Percentiles rank a stretch among this genome's conserved stretches.
Conservation (phyloP, 2,113 vertebrate species). For the Hylia prasina region DNA sequence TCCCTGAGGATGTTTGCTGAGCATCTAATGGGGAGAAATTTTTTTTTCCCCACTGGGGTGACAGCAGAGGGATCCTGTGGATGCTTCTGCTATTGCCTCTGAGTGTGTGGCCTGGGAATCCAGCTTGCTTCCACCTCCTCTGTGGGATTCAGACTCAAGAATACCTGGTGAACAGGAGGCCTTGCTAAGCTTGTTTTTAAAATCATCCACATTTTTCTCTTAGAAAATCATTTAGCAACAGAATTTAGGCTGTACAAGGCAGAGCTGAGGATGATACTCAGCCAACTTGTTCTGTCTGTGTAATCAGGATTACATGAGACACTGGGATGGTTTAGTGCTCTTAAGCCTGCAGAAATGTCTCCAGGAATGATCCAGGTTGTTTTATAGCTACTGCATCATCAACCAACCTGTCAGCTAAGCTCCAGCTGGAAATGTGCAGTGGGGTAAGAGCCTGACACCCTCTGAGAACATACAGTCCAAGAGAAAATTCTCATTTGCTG, state of each 20-base stretch:
- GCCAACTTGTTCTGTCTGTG: neutral
- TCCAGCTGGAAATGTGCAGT: constrained; percentile 19
- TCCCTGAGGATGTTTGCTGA: neutral
- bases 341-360: constrained; percentile 5
- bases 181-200: neutral
- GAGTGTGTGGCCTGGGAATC: neutral
- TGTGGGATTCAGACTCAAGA: neutral
- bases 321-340: neutral
- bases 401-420: constrained; percentile 40
- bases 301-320: constrained; percentile 10
- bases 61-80: neutral
- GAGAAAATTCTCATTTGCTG: neutral
- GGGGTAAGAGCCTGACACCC: neutral
- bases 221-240: neutral
- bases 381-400: constrained; percentile 20
- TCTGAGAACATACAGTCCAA: neutral
- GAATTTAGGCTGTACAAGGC: neutral
- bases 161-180: neutral
- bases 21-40: neutral
- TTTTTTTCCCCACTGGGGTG: neutral
- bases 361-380: constrained; percentile 17
- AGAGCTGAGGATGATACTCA: neutral
- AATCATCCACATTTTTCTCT: neutral
- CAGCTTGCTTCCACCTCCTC: neutral
- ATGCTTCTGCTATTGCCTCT: neutral